Base-by-base conservation (phyloP, 2,797 vertebrate species). In the Pachyuromys duprasi region DNA sequence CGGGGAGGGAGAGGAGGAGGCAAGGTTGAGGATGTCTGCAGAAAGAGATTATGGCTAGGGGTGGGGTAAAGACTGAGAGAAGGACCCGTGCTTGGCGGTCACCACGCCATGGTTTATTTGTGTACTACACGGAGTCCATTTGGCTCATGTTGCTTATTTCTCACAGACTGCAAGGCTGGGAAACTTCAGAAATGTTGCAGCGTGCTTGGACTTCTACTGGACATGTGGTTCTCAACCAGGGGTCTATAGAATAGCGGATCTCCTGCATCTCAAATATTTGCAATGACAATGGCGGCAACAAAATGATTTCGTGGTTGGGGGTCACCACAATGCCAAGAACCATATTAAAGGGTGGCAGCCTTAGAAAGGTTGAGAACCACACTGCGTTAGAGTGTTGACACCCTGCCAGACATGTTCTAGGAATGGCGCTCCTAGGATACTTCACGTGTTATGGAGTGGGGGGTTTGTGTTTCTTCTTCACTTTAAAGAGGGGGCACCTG, bases 371-470 rank as follows among this genome's bases (percentile, higher is more conserved):
- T 67, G 82, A 49, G 62, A 67, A n/a, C 39, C 17, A 13, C 39
- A 22, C 39, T n/a, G 36, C 14, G 2, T 1, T 7, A 7, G 65
- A 31, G 24, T 0, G 5, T 45, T 3, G 24, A 2, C 28, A 26
- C 0, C 13, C 0, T 3, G 31, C 69, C 63, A 69, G 63, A 31
- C 17, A 0, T 28, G n/a, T 45, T 39, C 49, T 62, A 12, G 53
- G 0, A 20, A 2, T 22, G 26, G 18, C 9, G 45, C 18, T 1
- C 57, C 42, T 7, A 4, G 2, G 0, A 0, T 11, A 5, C 42
- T 49, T 45, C 28, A 8, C n/a, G 9, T 26, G 36, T 33, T 26
- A 3, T 0, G 8, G 11, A 26, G 86, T 39, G 18, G 24, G 24
- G 76, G 62, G 28, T 33, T 72, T 26, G 5, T 3, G 2, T 42